phyloP scores from a whole-genome alignment of 1,140 invertebrate species.

The Megalonaias nervosa region DNA sequence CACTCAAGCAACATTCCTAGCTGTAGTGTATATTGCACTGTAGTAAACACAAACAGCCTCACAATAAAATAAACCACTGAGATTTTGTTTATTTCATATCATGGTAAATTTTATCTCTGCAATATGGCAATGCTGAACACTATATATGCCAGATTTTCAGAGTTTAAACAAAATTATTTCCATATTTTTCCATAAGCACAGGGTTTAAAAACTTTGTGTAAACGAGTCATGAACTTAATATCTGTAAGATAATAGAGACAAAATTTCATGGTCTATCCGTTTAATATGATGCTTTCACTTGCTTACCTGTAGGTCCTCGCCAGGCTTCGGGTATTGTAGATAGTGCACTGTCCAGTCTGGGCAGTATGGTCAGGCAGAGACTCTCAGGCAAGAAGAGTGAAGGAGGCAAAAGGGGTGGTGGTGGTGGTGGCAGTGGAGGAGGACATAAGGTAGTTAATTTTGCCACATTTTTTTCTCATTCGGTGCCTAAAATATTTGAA shows the following conservation, averaged over 20 bases:
- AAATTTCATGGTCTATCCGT: background rate
- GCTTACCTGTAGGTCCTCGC: slow-evolving; percentile 76
- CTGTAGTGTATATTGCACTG: too few species aligned
- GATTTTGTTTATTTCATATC: too few species aligned
- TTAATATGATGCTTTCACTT: background rate
- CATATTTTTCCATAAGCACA: too few species aligned
- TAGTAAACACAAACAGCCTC: too few species aligned
- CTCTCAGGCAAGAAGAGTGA: slow-evolving; percentile 70
- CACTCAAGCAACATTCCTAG: too few species aligned
- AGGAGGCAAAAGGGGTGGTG: slow-evolving; percentile 55
- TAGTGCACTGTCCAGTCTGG: slow-evolving; percentile 82
- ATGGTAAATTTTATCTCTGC: too few species aligned
- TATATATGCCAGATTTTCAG: too few species aligned
- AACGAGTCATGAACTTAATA: background rate
- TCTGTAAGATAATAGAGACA: background rate
- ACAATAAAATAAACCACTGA: too few species aligned
- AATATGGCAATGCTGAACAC: too few species aligned
- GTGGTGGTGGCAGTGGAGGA: slow-evolving; percentile 41
- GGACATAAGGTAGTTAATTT: slow-evolving; percentile 39
- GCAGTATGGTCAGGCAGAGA: slow-evolving; percentile 79
- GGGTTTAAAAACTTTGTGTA: too few species aligned
- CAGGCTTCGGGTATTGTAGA: slow-evolving; percentile 91
- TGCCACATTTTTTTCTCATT: background rate
- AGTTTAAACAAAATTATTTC: too few species aligned
- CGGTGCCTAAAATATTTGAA: too few species aligned